Conservation (phyloP, 2,888 invertebrate species). For the Nemapogon koenigi region DNA sequence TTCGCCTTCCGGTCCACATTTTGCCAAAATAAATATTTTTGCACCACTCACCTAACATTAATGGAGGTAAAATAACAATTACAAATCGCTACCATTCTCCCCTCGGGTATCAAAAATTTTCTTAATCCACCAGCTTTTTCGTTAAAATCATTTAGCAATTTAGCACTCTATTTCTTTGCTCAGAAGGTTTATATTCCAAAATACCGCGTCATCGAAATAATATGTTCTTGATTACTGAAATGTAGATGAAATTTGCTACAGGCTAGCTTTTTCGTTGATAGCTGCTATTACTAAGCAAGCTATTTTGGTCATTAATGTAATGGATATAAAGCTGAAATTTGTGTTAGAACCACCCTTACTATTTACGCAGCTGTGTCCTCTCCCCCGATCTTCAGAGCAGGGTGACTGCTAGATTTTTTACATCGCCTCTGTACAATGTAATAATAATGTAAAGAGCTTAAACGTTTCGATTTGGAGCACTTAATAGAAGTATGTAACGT, state of each 20-base stretch:
- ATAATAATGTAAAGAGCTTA: slow-evolving; percentile 48
- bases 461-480: slow-evolving; percentile 36
- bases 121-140: slow-evolving; percentile 1
- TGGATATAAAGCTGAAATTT: too few relatives aligned
- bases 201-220: too few relatives aligned
- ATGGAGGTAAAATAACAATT: slow-evolving; percentile 18
- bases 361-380: slow-evolving; percentile 24
- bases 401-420: slow-evolving; percentile 5
- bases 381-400: slow-evolving; percentile 14
- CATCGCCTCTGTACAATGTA: slow-evolving; percentile 33
- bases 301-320: not conserved
- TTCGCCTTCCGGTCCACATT: slow-evolving; percentile 11
- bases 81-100: slow-evolving; percentile 3
- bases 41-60: slow-evolving; percentile 22
- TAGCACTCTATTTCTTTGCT: not conserved
- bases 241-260: not conserved
- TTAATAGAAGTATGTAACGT: slow-evolving; percentile 28
- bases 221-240: too few relatives aligned
- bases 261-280: not conserved
- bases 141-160: not conserved
- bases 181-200: too few relatives aligned
- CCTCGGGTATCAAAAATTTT: not conserved
- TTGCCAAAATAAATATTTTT: slow-evolving; percentile 24
- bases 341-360: too few relatives aligned
- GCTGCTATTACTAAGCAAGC: not conserved